Percentiles rank a stretch among this genome's conserved stretches.
Conservation (phyloP, 2,888 invertebrate genomes). For the Cheilosia urbana region DNA sequence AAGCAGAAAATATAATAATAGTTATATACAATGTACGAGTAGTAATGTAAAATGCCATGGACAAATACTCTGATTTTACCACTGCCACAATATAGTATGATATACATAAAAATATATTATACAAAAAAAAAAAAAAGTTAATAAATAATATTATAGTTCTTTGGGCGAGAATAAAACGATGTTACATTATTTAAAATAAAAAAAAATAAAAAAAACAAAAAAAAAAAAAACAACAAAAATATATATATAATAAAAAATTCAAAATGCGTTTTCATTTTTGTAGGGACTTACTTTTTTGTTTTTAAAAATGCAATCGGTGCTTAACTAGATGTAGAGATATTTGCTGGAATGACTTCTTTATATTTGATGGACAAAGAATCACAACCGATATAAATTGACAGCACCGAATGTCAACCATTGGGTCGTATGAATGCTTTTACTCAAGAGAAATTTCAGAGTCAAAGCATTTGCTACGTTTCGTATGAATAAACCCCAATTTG, state of each 20-base stretch:
- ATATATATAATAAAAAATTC: conserved; percentile 78
- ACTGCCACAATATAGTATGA: conserved; percentile 78
- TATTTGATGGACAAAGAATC: too few species aligned
- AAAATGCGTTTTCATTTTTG: conserved; percentile 43
- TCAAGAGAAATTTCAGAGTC: too few species aligned
- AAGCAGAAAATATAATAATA: conserved; percentile 65
- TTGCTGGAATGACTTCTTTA: too few species aligned
- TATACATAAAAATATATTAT: conserved; percentile 75
- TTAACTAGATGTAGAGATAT: too few species aligned
- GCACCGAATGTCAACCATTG: too few species aligned
- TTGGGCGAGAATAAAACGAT: conserved; percentile 84
- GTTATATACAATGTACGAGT: conserved; percentile 75
- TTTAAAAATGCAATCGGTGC: too few species aligned
- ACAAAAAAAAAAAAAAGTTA: conserved; percentile 76
- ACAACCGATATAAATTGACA: too few species aligned
- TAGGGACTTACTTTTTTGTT: background rate
- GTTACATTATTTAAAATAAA: conserved; percentile 83
- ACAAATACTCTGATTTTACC: conserved; percentile 80
- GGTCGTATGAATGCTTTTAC: too few species aligned
- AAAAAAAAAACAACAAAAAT: conserved; percentile 77
- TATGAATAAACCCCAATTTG: too few species aligned
- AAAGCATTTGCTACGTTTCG: too few species aligned
- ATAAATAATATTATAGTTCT: conserved; percentile 82
- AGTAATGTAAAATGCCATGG: conserved; percentile 78
- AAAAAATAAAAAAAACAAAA: conserved; percentile 67